phyloP scores from a whole-genome alignment of 2,888 invertebrate species.

The Drosophila meridionalis region DNA sequence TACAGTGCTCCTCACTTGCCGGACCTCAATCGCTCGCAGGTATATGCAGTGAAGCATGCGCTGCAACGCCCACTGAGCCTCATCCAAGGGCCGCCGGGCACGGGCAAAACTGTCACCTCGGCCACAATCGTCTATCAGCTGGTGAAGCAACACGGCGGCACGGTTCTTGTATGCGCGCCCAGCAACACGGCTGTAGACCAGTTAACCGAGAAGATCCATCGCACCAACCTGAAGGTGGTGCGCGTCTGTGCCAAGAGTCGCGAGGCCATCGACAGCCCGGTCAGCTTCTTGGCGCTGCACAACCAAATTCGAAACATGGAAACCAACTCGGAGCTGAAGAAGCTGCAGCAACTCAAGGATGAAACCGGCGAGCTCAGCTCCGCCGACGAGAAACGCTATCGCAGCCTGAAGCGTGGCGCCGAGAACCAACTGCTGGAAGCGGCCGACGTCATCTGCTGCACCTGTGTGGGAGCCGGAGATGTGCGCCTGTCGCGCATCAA shows the following conservation, averaged over 20 bases:
- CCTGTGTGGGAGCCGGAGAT: conserved; percentile 99
- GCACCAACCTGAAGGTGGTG: conserved; percentile 96
- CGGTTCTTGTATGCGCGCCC: conserved; percentile 98
- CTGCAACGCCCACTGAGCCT: conserved; percentile 97
- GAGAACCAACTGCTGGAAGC: conserved; percentile 96
- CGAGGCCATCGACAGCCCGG: conserved; percentile 99
- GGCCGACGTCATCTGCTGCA: conserved; percentile 99
- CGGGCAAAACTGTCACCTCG: conserved; percentile 99
- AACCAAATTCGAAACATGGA: conserved; percentile 98
- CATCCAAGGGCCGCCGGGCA: conserved; percentile 95
- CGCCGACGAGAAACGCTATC: conserved; percentile 97
- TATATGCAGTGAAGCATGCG: conserved; percentile 99
- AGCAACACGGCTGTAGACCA: conserved; percentile 99
- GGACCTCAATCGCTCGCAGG: conserved; percentile 98
- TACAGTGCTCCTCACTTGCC: conserved; percentile 99
- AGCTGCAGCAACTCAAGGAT: conserved; percentile 97
- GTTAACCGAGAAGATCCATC: conserved; percentile 98
- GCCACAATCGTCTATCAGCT: conserved; percentile 99
- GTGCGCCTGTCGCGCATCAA: conserved; percentile 96
- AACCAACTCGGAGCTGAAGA: conserved; percentile 95
- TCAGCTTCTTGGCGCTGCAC: conserved; percentile 97
- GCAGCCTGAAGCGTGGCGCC: conserved; percentile 94
- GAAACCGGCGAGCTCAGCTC: conserved; percentile 99
- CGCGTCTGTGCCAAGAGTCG: conserved; percentile 98
- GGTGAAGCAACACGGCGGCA: conserved; percentile 96